Percentiles rank a stretch among this genome's conserved stretches.
Evolutionary conservation across 2,797 vertebrate genomes (phyloP).

Genomic region (Fistularia commersonii): DNA sequence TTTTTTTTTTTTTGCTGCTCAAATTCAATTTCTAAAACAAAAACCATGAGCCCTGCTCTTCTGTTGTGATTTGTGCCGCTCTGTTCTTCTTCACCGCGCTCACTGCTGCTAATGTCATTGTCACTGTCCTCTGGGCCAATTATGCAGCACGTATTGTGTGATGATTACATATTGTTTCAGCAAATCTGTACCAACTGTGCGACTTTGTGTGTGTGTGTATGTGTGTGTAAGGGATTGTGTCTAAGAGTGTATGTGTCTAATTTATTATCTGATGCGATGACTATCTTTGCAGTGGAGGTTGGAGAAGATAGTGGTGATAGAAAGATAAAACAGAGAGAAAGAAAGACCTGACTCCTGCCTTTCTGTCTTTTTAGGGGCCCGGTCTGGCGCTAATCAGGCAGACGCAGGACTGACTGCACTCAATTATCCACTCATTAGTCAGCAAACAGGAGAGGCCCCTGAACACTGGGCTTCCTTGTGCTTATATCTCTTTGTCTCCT

Average conservation of each 20-base stretch:
- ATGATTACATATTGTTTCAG: constrained; percentile 63
- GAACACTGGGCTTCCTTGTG: constrained; percentile 28
- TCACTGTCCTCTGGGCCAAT: constrained; percentile 61
- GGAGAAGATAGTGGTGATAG: constrained; percentile 64
- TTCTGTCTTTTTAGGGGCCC: constrained; percentile 68
- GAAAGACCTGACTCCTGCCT: constrained; percentile 75
- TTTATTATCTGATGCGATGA: constrained; percentile 61
- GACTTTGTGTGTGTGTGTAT: too few relatives aligned
- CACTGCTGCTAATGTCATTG: constrained; percentile 58
- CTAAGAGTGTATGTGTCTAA: constrained; percentile 35
- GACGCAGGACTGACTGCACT: constrained; percentile 48
- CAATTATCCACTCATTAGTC: constrained; percentile 68
- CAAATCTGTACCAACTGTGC: constrained; percentile 39
- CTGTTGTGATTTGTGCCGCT: constrained; percentile 16
- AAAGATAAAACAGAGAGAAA: constrained; percentile 60
- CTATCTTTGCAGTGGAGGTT: constrained; percentile 63
- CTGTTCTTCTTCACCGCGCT: constrained; percentile 24
- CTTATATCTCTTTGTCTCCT: constrained; percentile 37
- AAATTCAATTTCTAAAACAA: constrained; percentile 48
- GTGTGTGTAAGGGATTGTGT: constrained; percentile 45
- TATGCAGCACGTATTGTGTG: constrained; percentile 56
- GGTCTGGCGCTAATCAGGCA: constrained; percentile 64
- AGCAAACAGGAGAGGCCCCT: constrained; percentile 56
- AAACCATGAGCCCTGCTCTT: constrained; percentile 34
- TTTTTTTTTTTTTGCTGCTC: constrained; percentile 28